Conservation (phyloP, 2,888 invertebrate genomes). For the Caenorhabditis imperialis region DNA sequence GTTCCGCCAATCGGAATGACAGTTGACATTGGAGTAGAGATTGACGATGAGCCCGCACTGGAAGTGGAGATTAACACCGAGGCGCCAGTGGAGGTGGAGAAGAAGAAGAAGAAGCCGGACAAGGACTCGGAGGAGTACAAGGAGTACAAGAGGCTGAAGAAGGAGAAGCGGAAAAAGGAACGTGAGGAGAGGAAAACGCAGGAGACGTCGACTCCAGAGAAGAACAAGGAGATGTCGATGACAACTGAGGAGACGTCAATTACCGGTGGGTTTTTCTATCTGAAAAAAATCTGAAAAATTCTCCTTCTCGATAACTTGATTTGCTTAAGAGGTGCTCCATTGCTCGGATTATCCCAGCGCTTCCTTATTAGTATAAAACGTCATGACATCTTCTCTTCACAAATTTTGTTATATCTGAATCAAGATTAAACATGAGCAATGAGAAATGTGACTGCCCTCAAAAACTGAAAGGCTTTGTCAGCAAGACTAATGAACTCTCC, state of each 20-base stretch:
- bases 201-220: conserved; percentile 1
- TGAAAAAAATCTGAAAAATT: no score
- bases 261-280: background rate
- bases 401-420: no score
- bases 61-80: conserved; percentile 24
- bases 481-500: no score
- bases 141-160: conserved; percentile 46
- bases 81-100: background rate
- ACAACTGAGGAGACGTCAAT: background rate
- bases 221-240: background rate
- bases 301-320: no score
- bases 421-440: no score
- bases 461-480: no score
- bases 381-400: no score
- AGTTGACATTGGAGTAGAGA: conserved; percentile 6
- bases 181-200: conserved; percentile 19
- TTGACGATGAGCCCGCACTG: conserved; percentile 22
- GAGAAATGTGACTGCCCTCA: no score
- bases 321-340: no score
- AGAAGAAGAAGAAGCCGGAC: conserved; percentile 36
- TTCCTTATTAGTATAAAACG: no score
- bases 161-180: conserved; percentile 30
- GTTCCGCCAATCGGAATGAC: conserved; percentile 15
- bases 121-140: conserved; percentile 47
- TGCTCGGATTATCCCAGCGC: no score